Evolutionary conservation across 2,797 vertebrate species (phyloP).

Genomic region (Picus viridis): DNA sequence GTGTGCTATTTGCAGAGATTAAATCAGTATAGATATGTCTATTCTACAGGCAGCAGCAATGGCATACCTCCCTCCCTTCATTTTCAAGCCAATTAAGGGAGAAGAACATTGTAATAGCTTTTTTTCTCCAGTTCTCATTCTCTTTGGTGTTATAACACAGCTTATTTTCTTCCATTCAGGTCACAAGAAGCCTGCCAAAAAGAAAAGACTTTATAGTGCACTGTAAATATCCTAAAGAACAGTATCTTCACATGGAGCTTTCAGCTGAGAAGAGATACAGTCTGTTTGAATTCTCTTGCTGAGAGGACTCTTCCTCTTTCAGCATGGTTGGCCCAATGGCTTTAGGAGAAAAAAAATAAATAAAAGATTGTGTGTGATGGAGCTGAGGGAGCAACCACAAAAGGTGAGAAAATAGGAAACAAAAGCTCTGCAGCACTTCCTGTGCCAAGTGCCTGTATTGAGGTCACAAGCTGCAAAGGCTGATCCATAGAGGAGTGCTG

Average conservation of each 20-base stretch:
- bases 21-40: constrained; percentile 30
- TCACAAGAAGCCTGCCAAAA: neutral
- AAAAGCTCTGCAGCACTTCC: neutral
- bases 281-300: neutral
- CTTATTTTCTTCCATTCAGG: neutral
- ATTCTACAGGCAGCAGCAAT: constrained; percentile 3
- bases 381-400: neutral
- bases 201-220: neutral
- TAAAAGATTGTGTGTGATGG: neutral
- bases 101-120: constrained; percentile 4
- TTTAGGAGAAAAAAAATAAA: neutral
- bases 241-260: neutral
- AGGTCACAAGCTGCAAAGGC: neutral
- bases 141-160: neutral
- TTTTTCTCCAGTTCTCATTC: constrained; percentile 4
- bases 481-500: neutral
- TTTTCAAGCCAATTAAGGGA: constrained; percentile 42
- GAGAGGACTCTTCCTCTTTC: neutral
- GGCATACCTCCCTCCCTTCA: neutral
- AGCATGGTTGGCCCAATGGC: neutral
- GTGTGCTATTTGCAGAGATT: constrained; percentile 48
- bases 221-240: neutral
- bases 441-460: neutral
- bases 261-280: neutral
- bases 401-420: neutral